These are phyloP conservation scores for Ostrea edulis DNA, from an alignment of 1,140 invertebrate genomes.

Conservation along the genomic window DNA sequence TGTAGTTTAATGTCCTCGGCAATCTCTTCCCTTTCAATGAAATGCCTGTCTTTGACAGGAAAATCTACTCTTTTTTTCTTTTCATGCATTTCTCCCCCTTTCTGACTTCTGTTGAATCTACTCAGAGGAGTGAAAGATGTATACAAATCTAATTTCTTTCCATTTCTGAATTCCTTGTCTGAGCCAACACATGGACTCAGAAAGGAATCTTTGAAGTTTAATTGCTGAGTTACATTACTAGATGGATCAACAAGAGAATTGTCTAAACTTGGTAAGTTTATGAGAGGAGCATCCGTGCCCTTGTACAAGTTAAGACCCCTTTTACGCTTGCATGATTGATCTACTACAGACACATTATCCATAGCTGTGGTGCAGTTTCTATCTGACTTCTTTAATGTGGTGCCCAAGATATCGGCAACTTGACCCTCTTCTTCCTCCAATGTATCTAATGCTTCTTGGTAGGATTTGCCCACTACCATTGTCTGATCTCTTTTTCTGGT, in stretches of 20 bases:
- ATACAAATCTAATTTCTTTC: not conserved
- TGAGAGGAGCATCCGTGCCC: not conserved
- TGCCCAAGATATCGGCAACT: constrained; percentile 17
- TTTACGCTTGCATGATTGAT: not conserved
- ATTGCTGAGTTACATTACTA: not conserved
- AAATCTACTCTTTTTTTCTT: not conserved
- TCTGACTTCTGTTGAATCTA: not conserved
- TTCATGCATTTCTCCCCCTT: not conserved
- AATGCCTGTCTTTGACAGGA: constrained; percentile 17
- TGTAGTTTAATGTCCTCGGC: constrained; percentile 5
- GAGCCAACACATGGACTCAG: not conserved
- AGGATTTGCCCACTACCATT: not conserved
- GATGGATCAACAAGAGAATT: constrained; percentile 6
- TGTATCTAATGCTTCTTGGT: not conserved
- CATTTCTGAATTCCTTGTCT: not conserved
- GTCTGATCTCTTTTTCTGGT: not conserved
- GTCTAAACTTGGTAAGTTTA: constrained; percentile 1
- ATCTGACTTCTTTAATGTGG: not conserved
- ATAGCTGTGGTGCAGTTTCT: not conserved
- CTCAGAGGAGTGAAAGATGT: not conserved
- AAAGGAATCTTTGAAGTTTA: constrained; percentile 14
- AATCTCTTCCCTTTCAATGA: constrained; percentile 22
- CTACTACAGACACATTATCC: not conserved
- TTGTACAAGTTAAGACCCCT: constrained; percentile 24
- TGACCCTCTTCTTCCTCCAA: not conserved